Conservation (phyloP, 2,797 vertebrate genomes). For the Melanotaenia maccullochi region DNA sequence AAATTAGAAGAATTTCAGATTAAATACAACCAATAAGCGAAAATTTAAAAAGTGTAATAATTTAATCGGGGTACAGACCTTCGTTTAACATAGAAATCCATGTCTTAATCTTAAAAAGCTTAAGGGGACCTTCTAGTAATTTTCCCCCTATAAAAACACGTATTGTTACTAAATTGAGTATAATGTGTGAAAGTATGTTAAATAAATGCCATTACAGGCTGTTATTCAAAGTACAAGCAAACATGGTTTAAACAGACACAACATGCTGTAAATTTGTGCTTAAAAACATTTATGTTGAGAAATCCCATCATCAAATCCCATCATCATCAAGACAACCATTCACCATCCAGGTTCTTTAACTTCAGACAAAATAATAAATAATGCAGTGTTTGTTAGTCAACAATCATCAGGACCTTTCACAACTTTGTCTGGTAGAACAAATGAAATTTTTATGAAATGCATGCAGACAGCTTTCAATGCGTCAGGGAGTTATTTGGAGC, state of each 20-base stretch:
- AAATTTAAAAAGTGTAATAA: no score
- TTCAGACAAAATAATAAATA: constrained; percentile 26
- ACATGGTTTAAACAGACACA: no score
- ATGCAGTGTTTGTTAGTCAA: constrained; percentile 30
- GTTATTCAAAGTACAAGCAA: background rate
- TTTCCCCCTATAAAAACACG: background rate
- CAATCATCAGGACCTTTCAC: constrained; percentile 28
- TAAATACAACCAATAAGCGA: no score
- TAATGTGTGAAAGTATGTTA: background rate
- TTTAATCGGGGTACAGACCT: no score
- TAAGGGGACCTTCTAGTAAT: background rate
- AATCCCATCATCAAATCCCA: background rate
- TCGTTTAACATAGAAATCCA: background rate
- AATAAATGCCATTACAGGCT: background rate
- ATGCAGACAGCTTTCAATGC: constrained; percentile 30
- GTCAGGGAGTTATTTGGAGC: constrained; percentile 47
- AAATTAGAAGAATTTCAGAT: no score
- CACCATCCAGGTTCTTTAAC: constrained; percentile 2
- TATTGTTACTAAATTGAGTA: background rate
- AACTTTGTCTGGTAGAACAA: constrained; percentile 33
- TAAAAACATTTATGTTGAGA: background rate
- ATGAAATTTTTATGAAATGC: constrained; percentile 52
- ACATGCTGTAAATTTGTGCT: background rate
- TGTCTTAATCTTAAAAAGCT: background rate
- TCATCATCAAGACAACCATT: constrained; percentile 7